Evolutionary conservation across 2,888 invertebrate species (phyloP).

Genomic region (Trilocha varians): DNA sequence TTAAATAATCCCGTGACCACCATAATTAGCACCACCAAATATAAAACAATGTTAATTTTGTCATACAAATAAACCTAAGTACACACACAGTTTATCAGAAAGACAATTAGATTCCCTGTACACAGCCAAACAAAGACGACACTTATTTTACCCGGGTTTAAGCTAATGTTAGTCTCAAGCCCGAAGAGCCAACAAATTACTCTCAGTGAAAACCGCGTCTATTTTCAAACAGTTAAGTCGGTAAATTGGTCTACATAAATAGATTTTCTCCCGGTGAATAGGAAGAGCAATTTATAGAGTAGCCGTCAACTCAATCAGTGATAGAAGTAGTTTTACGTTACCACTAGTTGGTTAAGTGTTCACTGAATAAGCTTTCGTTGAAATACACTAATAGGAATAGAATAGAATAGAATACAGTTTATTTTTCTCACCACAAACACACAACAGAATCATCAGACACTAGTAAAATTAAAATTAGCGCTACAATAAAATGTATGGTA

Average conservation of each 20-base stretch:
- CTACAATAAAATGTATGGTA: no score
- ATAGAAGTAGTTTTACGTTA: background rate
- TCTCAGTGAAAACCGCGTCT: background rate
- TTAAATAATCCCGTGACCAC: no score
- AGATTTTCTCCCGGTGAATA: background rate
- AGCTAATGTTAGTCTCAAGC: background rate
- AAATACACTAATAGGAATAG: no score
- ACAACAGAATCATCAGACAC: no score
- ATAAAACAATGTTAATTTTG: background rate
- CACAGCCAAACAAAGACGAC: background rate
- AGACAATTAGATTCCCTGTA: background rate
- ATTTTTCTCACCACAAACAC: no score
- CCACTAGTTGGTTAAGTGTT: no score
- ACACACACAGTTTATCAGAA: background rate
- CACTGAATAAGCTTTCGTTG: background rate
- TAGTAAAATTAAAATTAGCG: no score
- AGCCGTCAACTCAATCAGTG: constrained; percentile 5
- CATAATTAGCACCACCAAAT: background rate
- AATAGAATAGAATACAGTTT: no score
- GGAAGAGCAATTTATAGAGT: background rate
- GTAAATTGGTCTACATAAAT: background rate
- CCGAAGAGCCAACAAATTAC: background rate
- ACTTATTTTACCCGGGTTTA: background rate
- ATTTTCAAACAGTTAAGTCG: background rate
- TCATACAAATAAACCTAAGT: background rate